Evolutionary conservation across 2,113 vertebrate genomes (phyloP).

Genomic region (Siniperca chuatsi): DNA sequence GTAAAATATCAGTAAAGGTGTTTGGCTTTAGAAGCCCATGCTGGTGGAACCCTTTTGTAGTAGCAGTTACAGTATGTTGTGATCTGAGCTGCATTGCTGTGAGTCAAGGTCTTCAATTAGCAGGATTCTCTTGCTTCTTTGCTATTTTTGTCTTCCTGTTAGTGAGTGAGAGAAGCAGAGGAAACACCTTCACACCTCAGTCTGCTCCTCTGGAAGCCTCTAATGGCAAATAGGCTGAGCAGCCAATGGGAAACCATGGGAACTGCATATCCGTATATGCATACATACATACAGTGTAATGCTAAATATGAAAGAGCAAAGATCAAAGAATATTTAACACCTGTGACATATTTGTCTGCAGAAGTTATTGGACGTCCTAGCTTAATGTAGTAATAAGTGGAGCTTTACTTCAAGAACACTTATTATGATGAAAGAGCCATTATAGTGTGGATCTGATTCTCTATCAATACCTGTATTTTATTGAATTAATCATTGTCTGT

Average conservation of each 20-base stretch:
- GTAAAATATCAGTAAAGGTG: not conserved
- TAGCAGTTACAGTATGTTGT: constrained; percentile 22
- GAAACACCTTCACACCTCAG: constrained; percentile 76
- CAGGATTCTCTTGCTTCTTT: constrained; percentile 47
- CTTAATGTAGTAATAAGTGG: not conserved
- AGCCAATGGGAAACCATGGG: not conserved
- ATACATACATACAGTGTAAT: not conserved
- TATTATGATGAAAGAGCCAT: no score
- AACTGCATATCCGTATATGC: not conserved
- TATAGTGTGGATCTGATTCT: no score
- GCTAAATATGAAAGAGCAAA: not conserved
- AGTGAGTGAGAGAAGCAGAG: constrained; percentile 58
- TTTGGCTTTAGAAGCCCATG: not conserved
- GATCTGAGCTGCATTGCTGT: constrained; percentile 23
- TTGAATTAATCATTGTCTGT: no score
- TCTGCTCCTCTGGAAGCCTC: constrained; percentile 41
- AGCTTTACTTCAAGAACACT: not conserved
- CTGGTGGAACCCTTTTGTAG: constrained; percentile 30
- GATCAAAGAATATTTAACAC: not conserved
- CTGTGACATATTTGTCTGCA: not conserved
- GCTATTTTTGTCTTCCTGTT: constrained; percentile 69
- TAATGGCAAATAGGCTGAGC: not conserved
- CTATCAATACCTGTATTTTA: no score
- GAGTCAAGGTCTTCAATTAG: constrained; percentile 62
- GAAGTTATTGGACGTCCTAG: not conserved